phyloP scores from a whole-genome alignment of 2,888 invertebrate genomes.

The Ligdia adustata region DNA sequence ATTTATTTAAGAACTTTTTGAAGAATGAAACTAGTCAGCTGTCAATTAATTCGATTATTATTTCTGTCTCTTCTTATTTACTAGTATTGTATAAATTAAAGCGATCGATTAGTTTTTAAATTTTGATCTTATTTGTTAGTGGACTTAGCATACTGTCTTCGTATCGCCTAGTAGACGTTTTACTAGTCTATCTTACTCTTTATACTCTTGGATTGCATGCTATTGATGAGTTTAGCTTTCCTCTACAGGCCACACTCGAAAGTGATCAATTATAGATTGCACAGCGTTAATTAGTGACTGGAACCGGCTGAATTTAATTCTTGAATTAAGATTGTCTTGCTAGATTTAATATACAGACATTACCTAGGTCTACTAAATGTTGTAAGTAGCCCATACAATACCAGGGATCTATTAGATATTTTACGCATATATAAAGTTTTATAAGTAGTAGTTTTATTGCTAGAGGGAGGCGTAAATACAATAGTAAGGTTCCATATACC shows the following conservation, averaged over 20 bases:
- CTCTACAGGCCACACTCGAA: constrained; percentile 29
- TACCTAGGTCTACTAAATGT: not conserved
- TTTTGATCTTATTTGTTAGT: too few relatives aligned
- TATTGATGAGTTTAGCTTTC: constrained; percentile 34
- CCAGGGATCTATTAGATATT: too few relatives aligned
- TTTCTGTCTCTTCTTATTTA: too few relatives aligned
- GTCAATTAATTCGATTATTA: too few relatives aligned
- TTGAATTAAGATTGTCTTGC: constrained; percentile 1
- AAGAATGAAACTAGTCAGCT: too few relatives aligned
- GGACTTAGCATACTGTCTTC: not conserved
- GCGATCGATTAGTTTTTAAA: too few relatives aligned
- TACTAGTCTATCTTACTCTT: constrained; percentile 6
- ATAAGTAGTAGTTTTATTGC: too few relatives aligned
- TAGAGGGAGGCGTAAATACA: too few relatives aligned
- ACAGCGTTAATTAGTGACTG: constrained; percentile 25
- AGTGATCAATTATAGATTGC: constrained; percentile 38
- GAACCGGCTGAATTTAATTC: constrained; percentile 6
- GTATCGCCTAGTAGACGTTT: not conserved
- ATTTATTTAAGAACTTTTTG: too few relatives aligned
- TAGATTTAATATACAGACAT: not conserved
- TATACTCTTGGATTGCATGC: constrained; percentile 4
- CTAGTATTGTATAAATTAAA: too few relatives aligned
- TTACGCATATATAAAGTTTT: too few relatives aligned
- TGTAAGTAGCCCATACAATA: not conserved
- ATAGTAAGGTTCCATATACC: too few relatives aligned